Conservation (phyloP, 2,888 invertebrate species). For the Smittia aterrima region DNA sequence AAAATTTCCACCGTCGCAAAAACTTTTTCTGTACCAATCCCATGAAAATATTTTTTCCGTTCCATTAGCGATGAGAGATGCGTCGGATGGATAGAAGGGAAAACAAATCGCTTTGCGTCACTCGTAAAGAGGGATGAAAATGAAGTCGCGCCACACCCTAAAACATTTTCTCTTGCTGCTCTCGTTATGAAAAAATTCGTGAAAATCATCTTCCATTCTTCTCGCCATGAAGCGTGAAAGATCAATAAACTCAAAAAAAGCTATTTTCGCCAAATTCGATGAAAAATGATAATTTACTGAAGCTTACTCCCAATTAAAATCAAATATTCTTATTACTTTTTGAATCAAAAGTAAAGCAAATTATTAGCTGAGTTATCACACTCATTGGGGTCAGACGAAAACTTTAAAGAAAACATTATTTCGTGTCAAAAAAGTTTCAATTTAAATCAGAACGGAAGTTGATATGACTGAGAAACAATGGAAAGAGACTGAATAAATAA, state of each 20-base stretch:
- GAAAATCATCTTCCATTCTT: constrained; percentile 13
- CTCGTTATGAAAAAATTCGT: not conserved
- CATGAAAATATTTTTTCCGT: constrained; percentile 7
- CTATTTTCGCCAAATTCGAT: no score
- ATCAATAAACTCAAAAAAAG: no score
- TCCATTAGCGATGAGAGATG: constrained; percentile 6
- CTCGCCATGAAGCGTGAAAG: not conserved
- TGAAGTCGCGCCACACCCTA: constrained; percentile 12
- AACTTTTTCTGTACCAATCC: constrained; percentile 25
- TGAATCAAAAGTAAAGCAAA: no score
- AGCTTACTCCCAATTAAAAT: no score
- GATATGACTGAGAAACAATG: constrained; percentile 26
- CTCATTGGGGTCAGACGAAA: not conserved
- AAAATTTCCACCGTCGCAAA: constrained; percentile 4
- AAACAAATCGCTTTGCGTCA: constrained; percentile 17
- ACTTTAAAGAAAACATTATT: not conserved
- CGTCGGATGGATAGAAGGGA: constrained; percentile 21
- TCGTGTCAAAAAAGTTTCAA: not conserved
- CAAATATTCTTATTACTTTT: no score
- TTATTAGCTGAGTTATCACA: no score
- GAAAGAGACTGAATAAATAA: constrained; percentile 15
- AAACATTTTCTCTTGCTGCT: not conserved
- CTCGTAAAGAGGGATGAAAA: not conserved
- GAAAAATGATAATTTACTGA: no score
- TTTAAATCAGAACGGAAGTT: constrained; percentile 39